Conservation (phyloP, 1,140 invertebrate species). For the Yoshiicerus persimilis region DNA sequence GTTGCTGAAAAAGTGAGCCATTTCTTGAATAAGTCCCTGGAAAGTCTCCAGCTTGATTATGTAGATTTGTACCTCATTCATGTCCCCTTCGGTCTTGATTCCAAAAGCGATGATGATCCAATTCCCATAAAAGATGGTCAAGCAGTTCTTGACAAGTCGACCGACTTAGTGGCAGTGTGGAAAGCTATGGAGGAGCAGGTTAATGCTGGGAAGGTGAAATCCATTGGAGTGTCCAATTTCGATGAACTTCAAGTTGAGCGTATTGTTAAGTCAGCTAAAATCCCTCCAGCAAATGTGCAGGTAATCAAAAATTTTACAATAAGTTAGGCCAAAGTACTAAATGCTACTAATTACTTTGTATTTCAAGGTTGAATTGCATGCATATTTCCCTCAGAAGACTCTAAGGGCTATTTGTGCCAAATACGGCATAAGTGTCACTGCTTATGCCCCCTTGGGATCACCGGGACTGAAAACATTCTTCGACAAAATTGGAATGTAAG, state of each 20-base stretch:
- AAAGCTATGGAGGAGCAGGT: constrained; percentile 58
- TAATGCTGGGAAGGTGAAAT: constrained; percentile 58
- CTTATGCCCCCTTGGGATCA: constrained; percentile 59
- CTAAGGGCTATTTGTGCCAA: constrained; percentile 54
- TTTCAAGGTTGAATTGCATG: constrained; percentile 51
- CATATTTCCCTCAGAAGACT: constrained; percentile 56
- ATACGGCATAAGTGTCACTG: constrained; percentile 60
- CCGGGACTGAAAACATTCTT: constrained; percentile 56
- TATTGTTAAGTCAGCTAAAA: constrained; percentile 55
- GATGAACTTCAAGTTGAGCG: constrained; percentile 59
- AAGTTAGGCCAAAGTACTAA: neutral
- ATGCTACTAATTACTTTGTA: constrained; percentile 41
- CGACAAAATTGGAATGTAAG: neutral
- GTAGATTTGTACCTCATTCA: constrained; percentile 71
- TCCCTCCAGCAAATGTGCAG: constrained; percentile 60
- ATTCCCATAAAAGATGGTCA: constrained; percentile 46
- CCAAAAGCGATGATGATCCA: constrained; percentile 44
- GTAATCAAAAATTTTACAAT: constrained; percentile 52
- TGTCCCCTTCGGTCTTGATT: constrained; percentile 51
- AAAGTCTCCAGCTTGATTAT: constrained; percentile 72
- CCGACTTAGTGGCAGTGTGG: constrained; percentile 72
- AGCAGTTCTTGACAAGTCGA: constrained; percentile 65
- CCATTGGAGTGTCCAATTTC: constrained; percentile 68
- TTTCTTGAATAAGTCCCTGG: constrained; percentile 70
- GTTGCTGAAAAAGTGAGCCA: constrained; percentile 55